Base-by-base conservation (phyloP, 1,140 invertebrate species). In the Drosophila orena region DNA sequence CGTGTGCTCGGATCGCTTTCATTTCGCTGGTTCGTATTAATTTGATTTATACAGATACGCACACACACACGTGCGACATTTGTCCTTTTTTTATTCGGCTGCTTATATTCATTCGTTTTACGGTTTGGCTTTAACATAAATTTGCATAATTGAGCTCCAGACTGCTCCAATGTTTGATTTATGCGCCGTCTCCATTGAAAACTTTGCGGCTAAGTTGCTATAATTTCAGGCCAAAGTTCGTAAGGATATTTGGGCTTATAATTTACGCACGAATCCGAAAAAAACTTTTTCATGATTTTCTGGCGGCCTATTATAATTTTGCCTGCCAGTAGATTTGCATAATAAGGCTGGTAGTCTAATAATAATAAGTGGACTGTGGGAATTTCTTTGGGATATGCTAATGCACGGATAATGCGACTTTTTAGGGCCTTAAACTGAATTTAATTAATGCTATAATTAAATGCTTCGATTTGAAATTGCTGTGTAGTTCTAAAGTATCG, bases 241-340 rank as follows among this genome's bases (percentile, higher is more conserved):
- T 50, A 15, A 49, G 56, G 60, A 75, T 81, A 57, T 44, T 49
- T 52, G 47, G 40, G 46, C 53, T 55, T 64, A 86, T 79, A 73
- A 89, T 73, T 88, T 88, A 73, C 79, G 66, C 72, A 55, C 52
- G 27, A 80, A 88, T 84, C 84, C 76, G 85, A 89, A 89, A 89
- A 89, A 88, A 88, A 84, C 40, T 88, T 88, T 75, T 15, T 43
- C 10, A 70, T 27, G 12, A 37, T 43, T 46, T 49, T 57, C 38
- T 17, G 43, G 42, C 14, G 24, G 60, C 71, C 77, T 54, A 53
- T 34, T 40, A 74, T 69, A 69, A 58, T 55, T 73, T 69, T 65
- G 64, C 54, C 58, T 52, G 35, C 38, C 35, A 24, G 22, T 22
- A 40, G 53, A 68, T 58, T 81, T 80, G 55, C 78, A 81, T 65